Percentiles rank a stretch among this genome's conserved stretches.
Evolutionary conservation across 2,797 vertebrate genomes (phyloP).

Genomic region (Arrhamphus sclerolepis): DNA sequence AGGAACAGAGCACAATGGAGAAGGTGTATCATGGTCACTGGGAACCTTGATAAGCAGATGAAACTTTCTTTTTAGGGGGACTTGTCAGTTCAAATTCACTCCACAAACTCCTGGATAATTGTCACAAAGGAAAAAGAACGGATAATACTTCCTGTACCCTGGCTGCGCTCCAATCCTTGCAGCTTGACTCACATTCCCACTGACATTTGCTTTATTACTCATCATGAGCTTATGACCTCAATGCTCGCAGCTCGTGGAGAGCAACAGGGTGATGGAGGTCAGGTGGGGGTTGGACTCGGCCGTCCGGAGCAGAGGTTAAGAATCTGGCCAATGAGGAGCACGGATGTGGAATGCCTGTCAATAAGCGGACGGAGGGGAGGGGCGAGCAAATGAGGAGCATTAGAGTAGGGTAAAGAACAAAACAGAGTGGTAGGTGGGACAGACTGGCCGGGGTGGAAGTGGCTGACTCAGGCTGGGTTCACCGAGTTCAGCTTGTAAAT

Average conservation of each 20-base stretch:
- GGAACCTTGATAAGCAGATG: neutral
- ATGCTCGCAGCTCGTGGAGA: conserved; percentile 26
- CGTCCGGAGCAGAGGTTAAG: conserved; percentile 40
- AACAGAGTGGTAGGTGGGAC: conserved; percentile 44
- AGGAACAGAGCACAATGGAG: too few species aligned
- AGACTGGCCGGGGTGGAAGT: conserved; percentile 58
- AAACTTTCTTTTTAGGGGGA: neutral
- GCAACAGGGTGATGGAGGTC: conserved; percentile 54
- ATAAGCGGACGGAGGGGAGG: conserved; percentile 52
- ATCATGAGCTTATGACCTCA: conserved; percentile 61
- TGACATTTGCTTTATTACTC: conserved; percentile 61
- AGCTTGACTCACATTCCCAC: conserved; percentile 34
- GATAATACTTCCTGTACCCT: conserved; percentile 25
- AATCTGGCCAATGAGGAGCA: conserved; percentile 59
- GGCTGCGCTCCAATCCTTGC: conserved; percentile 11
- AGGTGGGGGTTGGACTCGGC: conserved; percentile 34
- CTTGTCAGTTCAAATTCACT: conserved; percentile 7
- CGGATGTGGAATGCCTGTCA: conserved; percentile 41
- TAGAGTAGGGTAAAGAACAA: conserved; percentile 42
- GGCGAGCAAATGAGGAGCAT: conserved; percentile 15
- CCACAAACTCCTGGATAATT: conserved; percentile 10
- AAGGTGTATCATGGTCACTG: neutral
- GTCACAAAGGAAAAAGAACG: conserved; percentile 3
- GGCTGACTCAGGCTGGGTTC: conserved; percentile 83
- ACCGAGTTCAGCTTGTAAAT: conserved; percentile 84